Conservation (phyloP, 2,797 vertebrate species). For the Squalus acanthias region DNA sequence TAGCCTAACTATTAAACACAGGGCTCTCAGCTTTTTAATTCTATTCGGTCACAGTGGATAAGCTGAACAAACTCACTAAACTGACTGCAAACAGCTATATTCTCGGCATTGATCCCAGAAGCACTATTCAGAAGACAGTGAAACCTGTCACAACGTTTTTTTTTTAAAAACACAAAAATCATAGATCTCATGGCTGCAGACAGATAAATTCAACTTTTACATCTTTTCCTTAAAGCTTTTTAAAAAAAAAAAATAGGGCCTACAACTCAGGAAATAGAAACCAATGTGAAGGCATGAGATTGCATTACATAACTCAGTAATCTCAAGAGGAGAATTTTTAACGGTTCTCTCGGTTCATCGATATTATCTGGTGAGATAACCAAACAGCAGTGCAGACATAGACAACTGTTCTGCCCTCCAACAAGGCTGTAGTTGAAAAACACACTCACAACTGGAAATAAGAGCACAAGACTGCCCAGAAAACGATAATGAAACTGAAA, state of each 20-base stretch:
- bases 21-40: not conserved
- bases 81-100: not conserved
- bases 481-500: not conserved
- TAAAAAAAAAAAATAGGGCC: not conserved
- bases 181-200: not conserved
- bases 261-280: not conserved
- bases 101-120: not conserved
- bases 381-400: not conserved
- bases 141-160: not conserved
- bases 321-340: not conserved
- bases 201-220: not conserved
- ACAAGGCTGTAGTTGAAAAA: not conserved
- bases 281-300: not conserved
- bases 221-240: not conserved
- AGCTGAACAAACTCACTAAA: constrained; percentile 1
- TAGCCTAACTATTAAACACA: not conserved
- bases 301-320: not conserved
- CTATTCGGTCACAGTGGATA: not conserved
- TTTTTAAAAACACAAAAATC: not conserved
- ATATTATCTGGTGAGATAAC: not conserved
- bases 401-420: not conserved
- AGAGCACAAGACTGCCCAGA: not conserved
- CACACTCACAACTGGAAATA: not conserved
- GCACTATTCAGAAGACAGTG: not conserved
- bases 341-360: not conserved